Percentiles rank a stretch among this genome's conserved stretches.
Conservation (phyloP, 2,797 vertebrate species). For the Argya squamiceps region DNA sequence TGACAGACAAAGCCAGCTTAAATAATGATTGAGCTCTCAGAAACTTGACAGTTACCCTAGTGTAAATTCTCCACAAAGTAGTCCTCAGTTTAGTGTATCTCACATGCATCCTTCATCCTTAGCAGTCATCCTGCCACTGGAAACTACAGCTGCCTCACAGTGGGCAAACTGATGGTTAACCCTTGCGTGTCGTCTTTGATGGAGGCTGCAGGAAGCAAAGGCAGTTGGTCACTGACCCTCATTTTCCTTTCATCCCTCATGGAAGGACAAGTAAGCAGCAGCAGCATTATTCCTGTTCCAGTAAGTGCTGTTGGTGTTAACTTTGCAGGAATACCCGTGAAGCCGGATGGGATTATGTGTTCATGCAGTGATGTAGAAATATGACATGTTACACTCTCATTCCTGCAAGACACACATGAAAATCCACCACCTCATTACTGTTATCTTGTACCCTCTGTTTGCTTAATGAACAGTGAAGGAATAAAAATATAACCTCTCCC, state of each 20-base stretch:
- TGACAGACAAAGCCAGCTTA: not conserved
- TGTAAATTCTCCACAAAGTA: not conserved
- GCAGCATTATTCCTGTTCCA: not conserved
- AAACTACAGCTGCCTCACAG: not conserved
- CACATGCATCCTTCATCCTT: not conserved
- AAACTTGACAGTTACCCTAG: not conserved
- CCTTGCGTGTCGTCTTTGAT: not conserved
- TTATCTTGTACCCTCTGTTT: constrained; percentile 28
- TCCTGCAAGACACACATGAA: not conserved
- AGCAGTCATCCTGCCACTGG: not conserved
- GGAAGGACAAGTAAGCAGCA: not conserved
- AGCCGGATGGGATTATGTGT: rapidly evolving
- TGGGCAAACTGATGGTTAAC: not conserved
- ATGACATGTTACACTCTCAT: rapidly evolving
- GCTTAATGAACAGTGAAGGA: not conserved
- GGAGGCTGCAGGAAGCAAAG: not conserved
- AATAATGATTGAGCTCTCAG: not conserved
- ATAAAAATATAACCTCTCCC: constrained; percentile 16
- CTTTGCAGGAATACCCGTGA: not conserved
- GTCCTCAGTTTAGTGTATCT: not conserved
- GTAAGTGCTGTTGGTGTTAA: not conserved
- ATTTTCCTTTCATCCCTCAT: not conserved
- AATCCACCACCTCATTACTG: not conserved
- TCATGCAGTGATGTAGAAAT: not conserved
- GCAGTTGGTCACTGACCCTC: not conserved